Percentiles rank a stretch among this genome's conserved stretches.
phyloP scores from a whole-genome alignment of 2,888 invertebrate genomes.

The Adelognathus sp. region DNA sequence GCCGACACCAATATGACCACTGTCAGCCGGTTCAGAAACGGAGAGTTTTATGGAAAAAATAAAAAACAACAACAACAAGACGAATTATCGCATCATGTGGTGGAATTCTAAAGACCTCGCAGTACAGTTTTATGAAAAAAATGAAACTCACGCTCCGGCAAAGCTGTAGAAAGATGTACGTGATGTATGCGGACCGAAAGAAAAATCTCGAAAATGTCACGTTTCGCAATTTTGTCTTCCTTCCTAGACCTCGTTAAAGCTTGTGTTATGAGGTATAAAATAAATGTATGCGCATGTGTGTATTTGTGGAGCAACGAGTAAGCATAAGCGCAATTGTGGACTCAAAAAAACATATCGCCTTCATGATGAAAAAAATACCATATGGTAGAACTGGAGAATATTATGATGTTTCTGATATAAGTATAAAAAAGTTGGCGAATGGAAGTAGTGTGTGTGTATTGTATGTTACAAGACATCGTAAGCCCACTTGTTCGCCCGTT shows the following conservation, averaged over 20 bases:
- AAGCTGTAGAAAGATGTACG: slow-evolving; percentile 30
- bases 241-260: slow-evolving; percentile 47
- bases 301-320: background rate
- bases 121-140: background rate
- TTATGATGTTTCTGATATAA: background rate
- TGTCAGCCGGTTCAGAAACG: background rate
- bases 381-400: background rate
- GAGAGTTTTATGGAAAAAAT: background rate
- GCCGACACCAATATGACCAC: background rate
- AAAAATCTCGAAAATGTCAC: slow-evolving; percentile 54
- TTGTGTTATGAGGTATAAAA: slow-evolving; percentile 32
- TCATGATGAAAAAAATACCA: background rate
- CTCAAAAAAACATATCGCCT: background rate
- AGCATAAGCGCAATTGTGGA: background rate
- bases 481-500: slow-evolving; percentile 4
- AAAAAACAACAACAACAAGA: slow-evolving; percentile 21
- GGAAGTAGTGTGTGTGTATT: background rate
- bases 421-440: background rate
- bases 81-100: slow-evolving; percentile 33
- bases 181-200: slow-evolving; percentile 25
- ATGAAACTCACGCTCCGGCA: slow-evolving; percentile 15
- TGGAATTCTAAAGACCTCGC: slow-evolving; percentile 6
- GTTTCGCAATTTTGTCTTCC: slow-evolving; percentile 46
- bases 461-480: background rate
- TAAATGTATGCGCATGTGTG: background rate